Base-by-base conservation (phyloP, 2,797 vertebrate genomes). In the Rhinoraja longicauda region DNA sequence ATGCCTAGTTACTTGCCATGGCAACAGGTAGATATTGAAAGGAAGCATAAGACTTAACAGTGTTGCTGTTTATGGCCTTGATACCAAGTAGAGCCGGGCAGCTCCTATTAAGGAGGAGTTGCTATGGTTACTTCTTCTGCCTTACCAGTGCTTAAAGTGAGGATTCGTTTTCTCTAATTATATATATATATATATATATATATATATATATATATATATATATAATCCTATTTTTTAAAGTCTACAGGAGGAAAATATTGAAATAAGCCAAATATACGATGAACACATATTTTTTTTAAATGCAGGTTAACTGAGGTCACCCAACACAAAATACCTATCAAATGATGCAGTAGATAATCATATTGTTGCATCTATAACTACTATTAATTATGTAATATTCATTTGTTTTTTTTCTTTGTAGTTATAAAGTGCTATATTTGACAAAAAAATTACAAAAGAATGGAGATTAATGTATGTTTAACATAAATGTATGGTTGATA, bases 121-220 rank as follows among this genome's bases (percentile, higher is more conserved):
- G 90, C 90, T 62, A 92, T 92, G 70, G 90, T 73, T 73, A 92
- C 90, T 73, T 13, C 90, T 92, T n/a, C 6, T 53, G 90, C 67
- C 21, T 75, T 53, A 70, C 67, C 75, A 12, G 21, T 75, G 90
- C 90, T 57, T 39, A 72, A 75, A 92, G 19, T n/a, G 24, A 53
- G 29, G 29, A 73, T 45, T 67, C 0, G 4, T 6, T 70, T n/a
- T 72, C 53, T 75, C 15, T 45, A 45, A 45, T 45, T 45, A 45
- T 45, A 26, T 72, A 29, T 26, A 90, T 32, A 45, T n/a, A n/a
- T n/a, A n/a, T n/a, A n/a, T n/a, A n/a, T n/a, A n/a, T n/a, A n/a
- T n/a, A n/a, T n/a, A n/a, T n/a, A n/a, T n/a, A n/a, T n/a, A n/a
- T n/a, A n/a, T n/a, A n/a, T 45, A 45, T 45, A 26, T 72, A 29